Base-by-base conservation (phyloP, 2,113 vertebrate species). In the Synodontis membranacea region DNA sequence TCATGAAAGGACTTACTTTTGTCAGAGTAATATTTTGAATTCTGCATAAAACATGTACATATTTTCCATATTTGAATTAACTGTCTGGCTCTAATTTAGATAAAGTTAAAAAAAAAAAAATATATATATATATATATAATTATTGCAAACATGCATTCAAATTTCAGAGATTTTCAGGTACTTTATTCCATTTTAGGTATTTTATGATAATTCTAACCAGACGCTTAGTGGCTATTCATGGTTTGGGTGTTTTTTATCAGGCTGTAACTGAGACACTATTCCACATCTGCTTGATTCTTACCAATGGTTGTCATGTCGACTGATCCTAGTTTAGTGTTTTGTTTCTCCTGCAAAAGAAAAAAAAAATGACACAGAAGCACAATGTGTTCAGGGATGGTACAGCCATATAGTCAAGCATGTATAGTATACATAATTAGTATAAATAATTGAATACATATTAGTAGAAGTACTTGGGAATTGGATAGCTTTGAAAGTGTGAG, bases 331-430 rank as follows among this genome's bases (percentile, higher is more conserved):
- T 85, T 54, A 54, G 44, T 42, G 42, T 89, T 89, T 91, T 93
- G 91, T 92, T 92, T 92, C 74, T 83, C 85, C 91, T 92, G 91
- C 60, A 89, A 91, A 93, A 91, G 56, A 91, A 90, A 58, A 88
- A 46, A 75, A 44, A 12, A 28, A 48, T 25, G 9, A 42, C 1
- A 72, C 19, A 72, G 17, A 46, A 75, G 42, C 42, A 78, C 15
- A 78, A 7, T 19, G 28, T 76, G 14, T 48, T 48, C 14, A 31
- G 4, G 5, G 25, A n/a, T 31, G 25, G 28, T 78, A 7, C 15
- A 50, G 7, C 75, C 7, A 46, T 78, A 78, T 72, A 72, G 39
- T 2, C 39, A 72, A 72, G 17, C 44, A 7, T 48, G 42, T 28
- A 0, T 44, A 3, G 21, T n/a, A n/a, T n/a, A n/a, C n/a, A n/a